Evolutionary conservation across 2,888 invertebrate species (phyloP).

Genomic region (Isotomurus palustris): DNA sequence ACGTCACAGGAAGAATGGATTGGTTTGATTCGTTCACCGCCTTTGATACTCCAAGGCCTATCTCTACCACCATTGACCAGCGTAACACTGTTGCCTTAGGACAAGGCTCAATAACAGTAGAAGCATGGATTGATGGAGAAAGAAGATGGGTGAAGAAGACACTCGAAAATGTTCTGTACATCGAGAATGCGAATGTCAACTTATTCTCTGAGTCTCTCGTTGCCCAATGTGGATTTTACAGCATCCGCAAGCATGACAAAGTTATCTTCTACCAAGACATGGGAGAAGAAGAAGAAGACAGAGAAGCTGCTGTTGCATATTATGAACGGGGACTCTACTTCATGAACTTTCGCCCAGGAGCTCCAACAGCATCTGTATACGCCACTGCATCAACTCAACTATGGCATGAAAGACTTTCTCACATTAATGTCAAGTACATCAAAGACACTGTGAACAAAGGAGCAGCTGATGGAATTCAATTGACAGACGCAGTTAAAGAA

Average conservation of each 20-base stretch:
- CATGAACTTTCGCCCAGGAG: not conserved
- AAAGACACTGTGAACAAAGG: conserved; percentile 8
- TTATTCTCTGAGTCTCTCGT: conserved; percentile 12
- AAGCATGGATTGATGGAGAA: not conserved
- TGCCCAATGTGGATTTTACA: conserved; percentile 1
- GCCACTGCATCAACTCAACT: too few species aligned
- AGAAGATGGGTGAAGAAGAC: not conserved
- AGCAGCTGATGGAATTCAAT: conserved; percentile 15
- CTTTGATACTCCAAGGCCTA: not conserved
- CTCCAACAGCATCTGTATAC: too few species aligned
- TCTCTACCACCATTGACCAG: not conserved
- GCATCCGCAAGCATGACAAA: not conserved
- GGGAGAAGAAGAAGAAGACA: too few species aligned
- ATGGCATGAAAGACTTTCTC: conserved; percentile 12
- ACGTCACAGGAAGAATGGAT: not conserved
- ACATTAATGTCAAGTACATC: conserved; percentile 21
- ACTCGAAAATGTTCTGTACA: too few species aligned
- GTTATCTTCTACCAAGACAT: not conserved
- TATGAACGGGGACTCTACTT: not conserved
- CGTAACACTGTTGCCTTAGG: not conserved
- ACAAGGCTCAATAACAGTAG: not conserved
- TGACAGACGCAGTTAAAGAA: not conserved
- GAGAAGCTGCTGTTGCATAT: too few species aligned
- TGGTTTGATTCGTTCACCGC: too few species aligned
- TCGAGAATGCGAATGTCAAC: too few species aligned